Evolutionary conservation across 1,140 invertebrate species (phyloP).

Genomic region (Drosophila sproati): DNA sequence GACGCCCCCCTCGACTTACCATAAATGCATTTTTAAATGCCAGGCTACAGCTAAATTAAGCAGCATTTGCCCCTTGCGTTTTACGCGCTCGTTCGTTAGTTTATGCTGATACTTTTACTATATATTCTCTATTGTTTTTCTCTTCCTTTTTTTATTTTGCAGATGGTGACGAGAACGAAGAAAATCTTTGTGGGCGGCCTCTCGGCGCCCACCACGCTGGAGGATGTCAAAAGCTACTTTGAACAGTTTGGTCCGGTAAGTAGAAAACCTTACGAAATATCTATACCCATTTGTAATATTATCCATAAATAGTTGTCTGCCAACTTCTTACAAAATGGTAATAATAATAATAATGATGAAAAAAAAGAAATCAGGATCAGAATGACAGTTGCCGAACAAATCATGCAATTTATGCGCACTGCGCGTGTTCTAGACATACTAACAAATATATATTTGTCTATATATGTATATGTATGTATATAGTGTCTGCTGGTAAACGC

Average conservation of each 20-base stretch:
- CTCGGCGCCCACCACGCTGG: conserved; percentile 98
- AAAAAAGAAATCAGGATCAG: conserved; percentile 39
- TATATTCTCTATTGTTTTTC: background rate
- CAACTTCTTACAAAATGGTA: conserved; percentile 55
- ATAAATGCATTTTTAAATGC: conserved; percentile 79
- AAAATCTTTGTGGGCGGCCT: conserved; percentile 99
- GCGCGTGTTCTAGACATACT: conserved; percentile 20
- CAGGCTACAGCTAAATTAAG: conserved; percentile 50
- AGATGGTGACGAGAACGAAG: conserved; percentile 99
- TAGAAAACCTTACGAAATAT: conserved; percentile 63
- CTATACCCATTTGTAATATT: conserved; percentile 8
- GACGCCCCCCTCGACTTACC: conserved; percentile 6
- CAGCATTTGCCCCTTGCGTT: conserved; percentile 58
- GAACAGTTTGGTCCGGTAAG: conserved; percentile 99
- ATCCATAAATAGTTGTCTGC: conserved; percentile 12
- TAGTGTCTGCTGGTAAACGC: conserved; percentile 16
- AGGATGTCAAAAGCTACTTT: conserved; percentile 99
- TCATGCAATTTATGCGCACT: conserved; percentile 74
- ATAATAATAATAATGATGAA: conserved; percentile 71
- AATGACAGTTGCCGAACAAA: conserved; percentile 75
- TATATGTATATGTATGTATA: conserved; percentile 14
- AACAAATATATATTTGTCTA: conserved; percentile 7
- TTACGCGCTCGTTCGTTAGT: conserved; percentile 46
- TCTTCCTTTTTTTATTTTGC: conserved; percentile 81
- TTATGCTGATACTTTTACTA: conserved; percentile 26